Evolutionary conservation across 2,113 vertebrate genomes (phyloP).

Genomic region (Hippocampus comes): DNA sequence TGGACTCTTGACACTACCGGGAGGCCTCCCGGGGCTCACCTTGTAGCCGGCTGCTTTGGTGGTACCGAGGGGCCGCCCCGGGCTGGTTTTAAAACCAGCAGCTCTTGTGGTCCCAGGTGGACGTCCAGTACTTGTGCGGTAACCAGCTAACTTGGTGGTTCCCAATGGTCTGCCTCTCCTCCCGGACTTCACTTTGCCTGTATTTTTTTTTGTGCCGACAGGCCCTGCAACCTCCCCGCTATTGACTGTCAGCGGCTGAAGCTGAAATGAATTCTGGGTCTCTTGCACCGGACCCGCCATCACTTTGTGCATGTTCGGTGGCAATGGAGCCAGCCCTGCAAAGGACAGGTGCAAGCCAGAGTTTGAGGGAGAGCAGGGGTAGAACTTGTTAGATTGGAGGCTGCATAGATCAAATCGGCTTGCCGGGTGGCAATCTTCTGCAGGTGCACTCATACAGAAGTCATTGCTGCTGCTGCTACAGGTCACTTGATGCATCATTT

Average conservation of each 20-base stretch:
- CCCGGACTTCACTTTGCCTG: constrained; percentile 87
- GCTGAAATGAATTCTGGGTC: constrained; percentile 78
- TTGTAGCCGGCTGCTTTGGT: constrained; percentile 98
- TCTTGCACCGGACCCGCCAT: constrained; percentile 89
- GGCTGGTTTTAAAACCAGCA: constrained; percentile 98
- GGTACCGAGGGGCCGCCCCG: constrained; percentile 93
- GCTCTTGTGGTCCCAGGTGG: constrained; percentile 96
- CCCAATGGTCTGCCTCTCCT: constrained; percentile 91
- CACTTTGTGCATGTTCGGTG: constrained; percentile 84
- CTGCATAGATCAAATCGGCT: constrained; percentile 91
- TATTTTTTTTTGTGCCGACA: constrained; percentile 93
- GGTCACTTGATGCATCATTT: constrained; percentile 97
- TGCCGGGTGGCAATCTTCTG: constrained; percentile 82
- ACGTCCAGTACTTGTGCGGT: constrained; percentile 95
- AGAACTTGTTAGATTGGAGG: constrained; percentile 86
- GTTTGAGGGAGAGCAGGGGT: constrained; percentile 76
- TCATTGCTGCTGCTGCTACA: constrained; percentile 77
- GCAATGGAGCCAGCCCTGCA: constrained; percentile 65
- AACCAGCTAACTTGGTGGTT: constrained; percentile 95
- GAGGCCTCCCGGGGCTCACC: constrained; percentile 96
- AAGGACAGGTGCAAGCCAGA: constrained; percentile 75
- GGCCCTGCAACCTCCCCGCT: constrained; percentile 74
- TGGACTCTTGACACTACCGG: constrained; percentile 97
- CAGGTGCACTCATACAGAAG: constrained; percentile 86
- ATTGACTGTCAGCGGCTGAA: constrained; percentile 79